These are phyloP conservation scores for Biston betularia DNA, from an alignment of 2,888 invertebrate species.

Conservation along the genomic window DNA sequence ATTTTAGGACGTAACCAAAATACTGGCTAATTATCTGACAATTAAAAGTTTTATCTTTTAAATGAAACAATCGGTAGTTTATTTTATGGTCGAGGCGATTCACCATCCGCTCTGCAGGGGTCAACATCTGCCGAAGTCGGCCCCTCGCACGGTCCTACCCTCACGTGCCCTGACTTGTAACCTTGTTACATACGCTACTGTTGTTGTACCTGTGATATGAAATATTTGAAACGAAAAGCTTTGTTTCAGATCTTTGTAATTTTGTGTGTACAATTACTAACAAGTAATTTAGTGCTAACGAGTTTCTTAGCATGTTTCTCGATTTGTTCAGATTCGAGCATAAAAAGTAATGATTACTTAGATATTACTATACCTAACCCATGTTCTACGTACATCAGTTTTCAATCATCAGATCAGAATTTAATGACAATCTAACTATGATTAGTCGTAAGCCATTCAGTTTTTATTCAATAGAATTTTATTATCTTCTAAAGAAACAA, in stretches of 20 bases:
- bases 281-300: too few relatives aligned
- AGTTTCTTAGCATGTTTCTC: too few relatives aligned
- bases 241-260: background rate
- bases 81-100: slow-evolving; percentile 64
- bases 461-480: too few relatives aligned
- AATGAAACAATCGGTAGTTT: slow-evolving; percentile 58
- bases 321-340: too few relatives aligned
- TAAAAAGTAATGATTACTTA: too few relatives aligned
- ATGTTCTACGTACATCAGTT: too few relatives aligned
- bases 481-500: too few relatives aligned
- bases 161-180: slow-evolving; percentile 34
- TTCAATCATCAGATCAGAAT: too few relatives aligned
- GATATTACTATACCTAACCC: too few relatives aligned
- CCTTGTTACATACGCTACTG: slow-evolving; percentile 24
- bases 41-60: slow-evolving; percentile 32
- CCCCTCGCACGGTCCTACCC: slow-evolving; percentile 49
- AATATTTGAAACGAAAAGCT: background rate
- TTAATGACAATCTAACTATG: too few relatives aligned
- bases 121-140: slow-evolving; percentile 75
- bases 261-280: too few relatives aligned
- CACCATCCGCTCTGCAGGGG: slow-evolving; percentile 80
- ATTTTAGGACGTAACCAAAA: background rate
- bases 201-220: slow-evolving; percentile 13
- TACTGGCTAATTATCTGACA: background rate
- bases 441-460: too few relatives aligned